A percentile compares a stretch with the other conserved stretches of the same genome.
Evolutionary conservation across 2,797 vertebrate species (phyloP).

Genomic region (Coccyzus lansbergi): DNA sequence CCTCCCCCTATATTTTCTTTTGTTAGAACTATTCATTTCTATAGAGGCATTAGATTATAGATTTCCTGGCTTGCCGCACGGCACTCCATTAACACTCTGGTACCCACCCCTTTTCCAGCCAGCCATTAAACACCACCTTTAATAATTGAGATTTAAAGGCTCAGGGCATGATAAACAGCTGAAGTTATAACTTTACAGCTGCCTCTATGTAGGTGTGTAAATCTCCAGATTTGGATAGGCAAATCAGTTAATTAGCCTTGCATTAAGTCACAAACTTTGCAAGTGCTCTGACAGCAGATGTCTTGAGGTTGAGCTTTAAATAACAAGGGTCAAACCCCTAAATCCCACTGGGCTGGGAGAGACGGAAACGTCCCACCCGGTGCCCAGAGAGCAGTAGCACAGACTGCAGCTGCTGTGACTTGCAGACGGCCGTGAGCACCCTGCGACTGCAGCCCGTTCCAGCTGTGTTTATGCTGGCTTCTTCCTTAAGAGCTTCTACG

Average conservation of each 20-base stretch:
- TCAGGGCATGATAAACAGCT: slow-evolving; percentile 54
- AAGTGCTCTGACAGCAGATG: slow-evolving; percentile 19
- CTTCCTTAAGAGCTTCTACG: slow-evolving; percentile 32
- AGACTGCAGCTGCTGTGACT: not conserved
- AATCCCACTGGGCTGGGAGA: not conserved
- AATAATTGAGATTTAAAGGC: slow-evolving; percentile 74
- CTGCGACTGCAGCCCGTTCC: not conserved
- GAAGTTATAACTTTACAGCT: slow-evolving; percentile 53
- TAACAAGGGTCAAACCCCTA: slow-evolving; percentile 4
- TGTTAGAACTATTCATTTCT: slow-evolving; percentile 41
- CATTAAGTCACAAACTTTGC: slow-evolving; percentile 46
- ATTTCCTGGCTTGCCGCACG: slow-evolving; percentile 10
- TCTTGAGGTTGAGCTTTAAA: not conserved
- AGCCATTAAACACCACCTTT: slow-evolving; percentile 62
- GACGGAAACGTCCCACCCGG: not conserved
- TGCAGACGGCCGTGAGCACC: not conserved
- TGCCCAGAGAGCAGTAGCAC: slow-evolving; percentile 17
- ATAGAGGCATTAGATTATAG: slow-evolving; percentile 43
- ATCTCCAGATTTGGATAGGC: slow-evolving; percentile 41
- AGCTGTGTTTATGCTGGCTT: slow-evolving; percentile 52
- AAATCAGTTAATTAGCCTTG: slow-evolving; percentile 49
- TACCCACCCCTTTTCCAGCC: slow-evolving; percentile 42
- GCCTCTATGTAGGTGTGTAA: slow-evolving; percentile 28
- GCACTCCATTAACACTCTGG: slow-evolving; percentile 38
- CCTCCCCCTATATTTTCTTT: slow-evolving; percentile 20